Conservation (phyloP, 2,797 vertebrate genomes). For the Amblyraja radiata region DNA sequence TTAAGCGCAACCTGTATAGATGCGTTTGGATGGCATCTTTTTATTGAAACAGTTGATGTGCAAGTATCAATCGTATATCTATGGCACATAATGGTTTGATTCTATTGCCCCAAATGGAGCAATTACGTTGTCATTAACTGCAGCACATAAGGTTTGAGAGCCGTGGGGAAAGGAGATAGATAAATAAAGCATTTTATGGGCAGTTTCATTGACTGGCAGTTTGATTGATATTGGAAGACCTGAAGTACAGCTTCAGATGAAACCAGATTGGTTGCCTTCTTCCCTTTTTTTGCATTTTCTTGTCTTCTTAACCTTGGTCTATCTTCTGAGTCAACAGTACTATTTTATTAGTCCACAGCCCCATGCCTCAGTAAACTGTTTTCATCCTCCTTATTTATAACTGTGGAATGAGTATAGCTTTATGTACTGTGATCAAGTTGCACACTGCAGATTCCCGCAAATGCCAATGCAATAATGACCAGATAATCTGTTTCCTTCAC, state of each 20-base stretch:
- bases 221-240: not conserved
- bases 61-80: not conserved
- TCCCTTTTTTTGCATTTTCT: not conserved
- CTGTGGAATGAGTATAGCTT: not conserved
- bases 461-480: too few relatives aligned
- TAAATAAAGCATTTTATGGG: not conserved
- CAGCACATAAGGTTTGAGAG: not conserved
- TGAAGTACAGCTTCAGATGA: not conserved
- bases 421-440: too few relatives aligned
- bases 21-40: not conserved
- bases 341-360: not conserved
- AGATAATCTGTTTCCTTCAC: too few relatives aligned
- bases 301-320: not conserved
- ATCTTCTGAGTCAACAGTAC: not conserved
- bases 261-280: not conserved
- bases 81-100: not conserved
- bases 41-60: not conserved
- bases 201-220: not conserved
- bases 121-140: conserved; percentile 1
- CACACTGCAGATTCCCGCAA: too few relatives aligned
- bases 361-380: conserved; percentile 9
- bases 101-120: not conserved
- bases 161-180: not conserved
- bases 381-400: not conserved
- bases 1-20: not conserved